Conservation (phyloP, 2,888 invertebrate genomes). For the Linnaemya vulpina region DNA sequence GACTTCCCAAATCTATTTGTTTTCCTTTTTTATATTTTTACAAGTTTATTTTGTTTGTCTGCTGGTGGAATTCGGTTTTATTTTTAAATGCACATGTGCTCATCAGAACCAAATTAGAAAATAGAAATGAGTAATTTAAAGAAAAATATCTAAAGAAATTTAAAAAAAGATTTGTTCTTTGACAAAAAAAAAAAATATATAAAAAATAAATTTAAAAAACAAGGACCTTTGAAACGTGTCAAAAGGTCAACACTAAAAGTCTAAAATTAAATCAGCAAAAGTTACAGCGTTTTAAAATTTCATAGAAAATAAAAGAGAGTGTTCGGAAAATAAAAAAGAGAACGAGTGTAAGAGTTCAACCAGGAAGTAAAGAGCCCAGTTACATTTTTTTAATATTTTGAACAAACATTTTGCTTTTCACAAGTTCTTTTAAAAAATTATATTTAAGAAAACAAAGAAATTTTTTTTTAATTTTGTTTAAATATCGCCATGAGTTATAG, state of each 20-base stretch:
- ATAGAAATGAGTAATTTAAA: slow-evolving; percentile 31
- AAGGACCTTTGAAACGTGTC: slow-evolving; percentile 41
- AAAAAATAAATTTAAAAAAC: too few species aligned
- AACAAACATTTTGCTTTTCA: slow-evolving; percentile 54
- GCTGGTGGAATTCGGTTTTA: slow-evolving; percentile 17
- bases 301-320: neutral
- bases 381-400: slow-evolving; percentile 24
- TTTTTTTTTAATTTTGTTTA: neutral
- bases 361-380: slow-evolving; percentile 27
- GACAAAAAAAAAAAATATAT: neutral
- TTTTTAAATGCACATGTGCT: slow-evolving; percentile 47
- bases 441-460: neutral
- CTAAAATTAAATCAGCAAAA: slow-evolving; percentile 19
- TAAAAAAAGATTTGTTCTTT: neutral
- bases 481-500: slow-evolving; percentile 66
- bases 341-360: neutral
- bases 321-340: neutral
- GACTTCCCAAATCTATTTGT: slow-evolving; percentile 48
- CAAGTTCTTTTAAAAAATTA: slow-evolving; percentile 5
- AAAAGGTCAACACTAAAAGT: slow-evolving; percentile 36
- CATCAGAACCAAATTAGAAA: slow-evolving; percentile 39
- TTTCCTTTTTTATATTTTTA: slow-evolving; percentile 32
- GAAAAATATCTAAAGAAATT: neutral
- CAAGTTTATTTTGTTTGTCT: neutral
- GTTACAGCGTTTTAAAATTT: neutral